Conservation (phyloP, 2,797 vertebrate genomes). For the Rallus crepitans region DNA sequence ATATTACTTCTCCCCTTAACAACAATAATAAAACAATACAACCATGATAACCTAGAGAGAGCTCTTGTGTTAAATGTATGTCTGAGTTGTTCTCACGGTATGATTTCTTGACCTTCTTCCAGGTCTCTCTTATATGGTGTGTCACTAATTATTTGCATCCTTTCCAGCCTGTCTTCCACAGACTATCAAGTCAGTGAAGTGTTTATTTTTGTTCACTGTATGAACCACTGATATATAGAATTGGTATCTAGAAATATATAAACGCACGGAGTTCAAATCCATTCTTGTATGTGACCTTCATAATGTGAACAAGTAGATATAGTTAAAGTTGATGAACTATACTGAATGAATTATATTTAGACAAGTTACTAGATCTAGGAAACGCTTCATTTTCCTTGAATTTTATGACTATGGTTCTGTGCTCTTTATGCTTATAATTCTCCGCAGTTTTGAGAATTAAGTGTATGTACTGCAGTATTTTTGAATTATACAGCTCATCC, state of each 20-base stretch:
- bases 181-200: slow-evolving; percentile 32
- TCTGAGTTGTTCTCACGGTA: neutral
- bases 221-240: neutral
- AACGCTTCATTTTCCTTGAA: slow-evolving; percentile 19
- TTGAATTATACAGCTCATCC: slow-evolving; percentile 32
- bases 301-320: slow-evolving; percentile 28
- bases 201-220: slow-evolving; percentile 40
- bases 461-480: neutral
- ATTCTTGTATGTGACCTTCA: slow-evolving; percentile 44
- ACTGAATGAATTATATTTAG: slow-evolving; percentile 39
- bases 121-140: neutral
- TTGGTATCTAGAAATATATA: neutral
- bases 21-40: slow-evolving; percentile 20
- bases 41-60: neutral
- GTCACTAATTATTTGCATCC: slow-evolving; percentile 35
- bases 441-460: slow-evolving; percentile 30
- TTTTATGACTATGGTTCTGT: slow-evolving; percentile 20
- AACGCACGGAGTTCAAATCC: neutral
- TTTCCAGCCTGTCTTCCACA: slow-evolving; percentile 31
- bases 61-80: neutral
- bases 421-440: neutral
- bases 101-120: slow-evolving; percentile 34
- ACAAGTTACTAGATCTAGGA: slow-evolving; percentile 5
- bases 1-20: neutral
- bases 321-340: slow-evolving; percentile 29